Evolutionary conservation across 53 echinoderm and acorn worm species (phyloP).

Genomic region (Glandiceps talaboti): DNA sequence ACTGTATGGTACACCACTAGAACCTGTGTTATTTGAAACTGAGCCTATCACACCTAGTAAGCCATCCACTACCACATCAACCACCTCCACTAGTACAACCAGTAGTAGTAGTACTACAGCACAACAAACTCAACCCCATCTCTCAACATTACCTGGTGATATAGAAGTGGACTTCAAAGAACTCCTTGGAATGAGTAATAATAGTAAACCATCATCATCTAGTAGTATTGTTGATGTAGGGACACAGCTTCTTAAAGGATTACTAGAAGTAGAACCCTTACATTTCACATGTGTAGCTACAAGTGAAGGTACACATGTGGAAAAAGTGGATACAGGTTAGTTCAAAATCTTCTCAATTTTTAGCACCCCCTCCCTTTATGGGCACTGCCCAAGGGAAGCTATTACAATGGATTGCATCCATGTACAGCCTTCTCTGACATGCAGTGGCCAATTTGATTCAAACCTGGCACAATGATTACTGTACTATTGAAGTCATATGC

Average conservation of each 20-base stretch:
- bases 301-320: slow-evolving; percentile 86
- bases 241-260: slow-evolving; percentile 72
- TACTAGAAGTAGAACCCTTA: slow-evolving; percentile 93
- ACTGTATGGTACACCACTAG: slow-evolving; percentile 85
- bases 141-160: background rate
- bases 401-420: too few relatives aligned
- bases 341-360: too few relatives aligned
- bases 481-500: too few relatives aligned
- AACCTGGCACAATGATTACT: too few relatives aligned
- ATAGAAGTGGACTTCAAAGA: slow-evolving; percentile 19
- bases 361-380: too few relatives aligned
- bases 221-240: slow-evolving; percentile 24
- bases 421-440: too few relatives aligned
- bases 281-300: slow-evolving; percentile 91
- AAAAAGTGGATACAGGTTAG: slow-evolving; percentile 54
- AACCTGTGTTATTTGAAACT: slow-evolving; percentile 80
- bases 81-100: slow-evolving; percentile 2
- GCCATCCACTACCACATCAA: slow-evolving; percentile 13
- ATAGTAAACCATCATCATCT: background rate
- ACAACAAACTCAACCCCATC: background rate
- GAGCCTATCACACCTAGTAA: slow-evolving; percentile 63
- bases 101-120: background rate
- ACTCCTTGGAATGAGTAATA: slow-evolving; percentile 10
- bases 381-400: too few relatives aligned
- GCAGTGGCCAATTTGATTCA: too few relatives aligned